Evolutionary conservation across 2,113 vertebrate species (phyloP).

Genomic region (Tinamus guttatus): DNA sequence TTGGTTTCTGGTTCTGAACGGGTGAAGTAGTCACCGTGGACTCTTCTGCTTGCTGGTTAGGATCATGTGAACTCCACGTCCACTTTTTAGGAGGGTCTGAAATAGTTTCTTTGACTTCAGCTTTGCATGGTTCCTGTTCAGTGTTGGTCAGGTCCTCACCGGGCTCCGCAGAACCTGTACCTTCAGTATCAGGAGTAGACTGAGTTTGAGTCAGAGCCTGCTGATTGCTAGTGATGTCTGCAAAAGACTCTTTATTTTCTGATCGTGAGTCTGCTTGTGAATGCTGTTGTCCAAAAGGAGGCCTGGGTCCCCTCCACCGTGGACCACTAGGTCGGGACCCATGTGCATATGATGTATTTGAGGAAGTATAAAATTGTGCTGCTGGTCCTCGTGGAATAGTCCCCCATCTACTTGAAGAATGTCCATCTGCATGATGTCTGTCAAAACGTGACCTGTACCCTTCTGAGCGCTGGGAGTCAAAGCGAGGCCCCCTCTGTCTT

Average conservation of each 20-base stretch:
- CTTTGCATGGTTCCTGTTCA: slow-evolving; percentile 75
- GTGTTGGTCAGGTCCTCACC: slow-evolving; percentile 70
- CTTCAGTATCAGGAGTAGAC: slow-evolving; percentile 62
- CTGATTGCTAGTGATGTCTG: slow-evolving; percentile 70
- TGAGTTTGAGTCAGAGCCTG: slow-evolving; percentile 73
- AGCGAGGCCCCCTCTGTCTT: slow-evolving; percentile 80
- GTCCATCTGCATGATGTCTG: slow-evolving; percentile 76
- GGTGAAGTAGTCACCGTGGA: slow-evolving; percentile 71
- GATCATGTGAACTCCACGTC: slow-evolving; percentile 78
- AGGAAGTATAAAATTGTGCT: slow-evolving; percentile 80
- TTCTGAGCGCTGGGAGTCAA: slow-evolving; percentile 81
- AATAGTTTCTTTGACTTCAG: slow-evolving; percentile 72
- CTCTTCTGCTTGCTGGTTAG: slow-evolving; percentile 76
- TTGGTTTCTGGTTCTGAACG: slow-evolving; percentile 51
- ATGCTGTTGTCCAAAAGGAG: slow-evolving; percentile 76
- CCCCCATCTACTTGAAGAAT: slow-evolving; percentile 78
- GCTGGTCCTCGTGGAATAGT: slow-evolving; percentile 82
- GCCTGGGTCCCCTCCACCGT: slow-evolving; percentile 75
- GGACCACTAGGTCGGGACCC: slow-evolving; percentile 76
- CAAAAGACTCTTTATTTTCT: slow-evolving; percentile 79
- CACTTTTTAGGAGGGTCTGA: slow-evolving; percentile 76
- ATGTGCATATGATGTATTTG: slow-evolving; percentile 68
- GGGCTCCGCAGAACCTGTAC: slow-evolving; percentile 59
- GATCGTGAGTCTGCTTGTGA: slow-evolving; percentile 74
- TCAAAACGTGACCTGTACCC: slow-evolving; percentile 80